Evolutionary conservation across 2,113 vertebrate species (phyloP).

Genomic region (Conger conger): DNA sequence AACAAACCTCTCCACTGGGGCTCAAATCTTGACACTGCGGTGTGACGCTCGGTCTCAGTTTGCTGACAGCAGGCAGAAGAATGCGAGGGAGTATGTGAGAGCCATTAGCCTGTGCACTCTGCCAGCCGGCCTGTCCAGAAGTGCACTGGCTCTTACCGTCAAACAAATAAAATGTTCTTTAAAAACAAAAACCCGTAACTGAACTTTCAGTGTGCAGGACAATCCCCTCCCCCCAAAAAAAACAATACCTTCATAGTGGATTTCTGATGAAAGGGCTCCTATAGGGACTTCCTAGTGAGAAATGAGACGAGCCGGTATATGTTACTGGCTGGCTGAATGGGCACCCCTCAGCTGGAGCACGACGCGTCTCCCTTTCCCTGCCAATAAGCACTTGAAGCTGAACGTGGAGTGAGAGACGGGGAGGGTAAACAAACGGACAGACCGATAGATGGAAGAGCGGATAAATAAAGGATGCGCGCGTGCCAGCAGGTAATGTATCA

Average conservation of each 20-base stretch:
- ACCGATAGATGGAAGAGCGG: background rate
- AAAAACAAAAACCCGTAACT: no score
- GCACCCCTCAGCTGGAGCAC: background rate
- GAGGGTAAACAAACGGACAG: background rate
- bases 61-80: background rate
- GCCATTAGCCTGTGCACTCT: background rate
- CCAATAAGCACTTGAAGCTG: background rate
- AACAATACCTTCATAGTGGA: no score
- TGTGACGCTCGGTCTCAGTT: conserved; percentile 13
- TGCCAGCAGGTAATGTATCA: conserved; percentile 27
- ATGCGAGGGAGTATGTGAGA: background rate
- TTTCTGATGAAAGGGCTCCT: background rate
- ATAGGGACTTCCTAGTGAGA: background rate
- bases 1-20: background rate
- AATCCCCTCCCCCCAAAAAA: background rate
- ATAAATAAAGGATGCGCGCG: background rate
- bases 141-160: background rate
- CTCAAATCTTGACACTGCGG: background rate
- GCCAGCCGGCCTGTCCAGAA: no score
- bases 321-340: background rate
- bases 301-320: background rate
- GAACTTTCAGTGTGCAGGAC: background rate
- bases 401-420: background rate
- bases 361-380: background rate
- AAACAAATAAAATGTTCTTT: no score